Base-by-base conservation (phyloP, 92 coral and sea anemone species). In the Phymanthus crucifer region DNA sequence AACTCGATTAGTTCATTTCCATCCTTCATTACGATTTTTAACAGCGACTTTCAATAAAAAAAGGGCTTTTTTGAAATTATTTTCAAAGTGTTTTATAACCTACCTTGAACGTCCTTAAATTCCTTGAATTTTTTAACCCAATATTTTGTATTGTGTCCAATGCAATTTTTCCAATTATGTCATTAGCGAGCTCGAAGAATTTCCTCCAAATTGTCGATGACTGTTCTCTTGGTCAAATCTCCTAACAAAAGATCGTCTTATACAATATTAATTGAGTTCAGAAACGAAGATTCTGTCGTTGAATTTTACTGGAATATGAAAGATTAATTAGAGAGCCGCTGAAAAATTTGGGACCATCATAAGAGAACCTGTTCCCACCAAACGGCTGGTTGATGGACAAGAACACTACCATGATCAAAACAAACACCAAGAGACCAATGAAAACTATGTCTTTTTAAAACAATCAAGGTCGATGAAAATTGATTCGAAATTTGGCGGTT, bases 291-390 rank as follows among this genome's bases (percentile, higher is more conserved):
- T 38, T 46, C 71, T 76, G 29, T 58, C 67, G 72, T 72, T 73
- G 61, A 12, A 71, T 70, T 80, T 80, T 71, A 73, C 35, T 70
- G 58, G 84, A 72, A 58, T 21, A 85, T 89, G 77, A 85, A 89
- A 81, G 77, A 80, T 89, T 89, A 40, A 89, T 82, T 70, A 65
- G 64, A 31, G 40, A 50, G 84, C 85, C 84, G 84, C 87, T 82
- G 85, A 77, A 77, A 81, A 76, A 77, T 77, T 75, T 24, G 77
- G 71, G 58, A 82, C 82, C 84, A 89, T 89, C 86, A 80, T 61
- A 72, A 78, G 71, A 77, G 11, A 67, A 89, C 93, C 93, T 85
- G 93, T 52, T 79, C 72, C 88, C 81, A 89, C 92, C 87, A 70
- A 81, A 80, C 84, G 56, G 47, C 78, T 50, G 61, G 76, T 72